phyloP scores from a whole-genome alignment of 2,888 invertebrate species.

The Rhamphomyia laevipes region DNA sequence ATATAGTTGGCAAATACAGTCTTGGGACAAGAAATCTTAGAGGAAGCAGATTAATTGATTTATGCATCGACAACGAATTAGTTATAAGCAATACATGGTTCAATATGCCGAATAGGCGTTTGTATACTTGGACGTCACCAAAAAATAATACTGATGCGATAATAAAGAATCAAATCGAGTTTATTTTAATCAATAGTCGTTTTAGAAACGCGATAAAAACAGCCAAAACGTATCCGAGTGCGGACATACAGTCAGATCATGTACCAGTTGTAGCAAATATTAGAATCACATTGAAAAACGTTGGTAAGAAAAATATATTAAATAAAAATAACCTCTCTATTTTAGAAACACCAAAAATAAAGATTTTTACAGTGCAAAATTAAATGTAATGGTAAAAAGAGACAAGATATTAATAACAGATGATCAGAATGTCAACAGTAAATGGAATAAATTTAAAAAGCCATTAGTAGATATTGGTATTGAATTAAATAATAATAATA shows the following conservation, averaged over 20 bases:
- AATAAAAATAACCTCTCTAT: background rate
- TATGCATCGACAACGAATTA: background rate
- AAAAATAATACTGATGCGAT: background rate
- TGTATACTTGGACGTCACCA: background rate
- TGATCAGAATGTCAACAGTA: background rate
- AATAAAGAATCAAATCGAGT: background rate
- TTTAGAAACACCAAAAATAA: background rate
- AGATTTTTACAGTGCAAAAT: background rate
- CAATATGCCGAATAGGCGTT: background rate
- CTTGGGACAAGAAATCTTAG: background rate
- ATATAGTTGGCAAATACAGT: background rate
- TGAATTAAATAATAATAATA: background rate
- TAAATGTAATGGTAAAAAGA: background rate
- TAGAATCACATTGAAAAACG: background rate
- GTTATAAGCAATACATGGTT: background rate
- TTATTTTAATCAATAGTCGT: background rate
- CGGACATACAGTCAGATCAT: background rate
- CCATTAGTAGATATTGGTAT: too few relatives aligned
- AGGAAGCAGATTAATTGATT: background rate
- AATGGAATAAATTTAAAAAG: background rate
- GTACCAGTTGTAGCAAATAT: background rate
- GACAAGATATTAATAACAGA: background rate
- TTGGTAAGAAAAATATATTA: background rate
- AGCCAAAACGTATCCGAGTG: background rate
- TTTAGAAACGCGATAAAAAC: background rate